Evolutionary conservation across 2,797 vertebrate species (phyloP).

Genomic region (Ciconia nigra): DNA sequence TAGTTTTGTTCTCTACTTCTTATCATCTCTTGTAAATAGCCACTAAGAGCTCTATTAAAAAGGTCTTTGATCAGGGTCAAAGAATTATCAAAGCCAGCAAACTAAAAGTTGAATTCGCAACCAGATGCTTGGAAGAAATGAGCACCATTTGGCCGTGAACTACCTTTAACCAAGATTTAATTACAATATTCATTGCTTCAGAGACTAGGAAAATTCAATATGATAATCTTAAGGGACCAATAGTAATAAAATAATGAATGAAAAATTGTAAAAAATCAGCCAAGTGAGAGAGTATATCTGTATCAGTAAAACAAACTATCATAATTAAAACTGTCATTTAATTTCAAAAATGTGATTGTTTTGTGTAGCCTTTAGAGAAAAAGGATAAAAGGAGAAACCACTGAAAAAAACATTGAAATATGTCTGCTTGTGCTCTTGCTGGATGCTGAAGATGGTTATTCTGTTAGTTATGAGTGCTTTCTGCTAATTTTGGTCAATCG

Average conservation of each 20-base stretch:
- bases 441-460: neutral
- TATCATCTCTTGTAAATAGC: neutral
- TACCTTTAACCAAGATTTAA: conserved; percentile 61
- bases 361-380: neutral
- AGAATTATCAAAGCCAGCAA: conserved; percentile 39
- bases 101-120: conserved; percentile 13
- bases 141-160: neutral
- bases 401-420: neutral
- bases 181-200: conserved; percentile 56
- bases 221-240: conserved; percentile 20
- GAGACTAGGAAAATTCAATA: conserved; percentile 44
- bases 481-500: neutral
- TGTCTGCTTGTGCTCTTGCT: neutral
- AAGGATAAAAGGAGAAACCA: neutral
- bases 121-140: conserved; percentile 13
- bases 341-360: neutral
- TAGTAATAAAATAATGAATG: conserved; percentile 57
- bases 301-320: neutral
- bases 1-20: neutral
- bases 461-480: neutral
- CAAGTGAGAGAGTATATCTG: neutral
- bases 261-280: conserved; percentile 20
- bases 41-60: conserved; percentile 12
- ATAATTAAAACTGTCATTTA: conserved; percentile 8
- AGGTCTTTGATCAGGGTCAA: conserved; percentile 25